A percentile compares a stretch with the other conserved stretches of the same genome.
Conservation (phyloP, 1,140 invertebrate genomes). For the Papilio aristodemus region DNA sequence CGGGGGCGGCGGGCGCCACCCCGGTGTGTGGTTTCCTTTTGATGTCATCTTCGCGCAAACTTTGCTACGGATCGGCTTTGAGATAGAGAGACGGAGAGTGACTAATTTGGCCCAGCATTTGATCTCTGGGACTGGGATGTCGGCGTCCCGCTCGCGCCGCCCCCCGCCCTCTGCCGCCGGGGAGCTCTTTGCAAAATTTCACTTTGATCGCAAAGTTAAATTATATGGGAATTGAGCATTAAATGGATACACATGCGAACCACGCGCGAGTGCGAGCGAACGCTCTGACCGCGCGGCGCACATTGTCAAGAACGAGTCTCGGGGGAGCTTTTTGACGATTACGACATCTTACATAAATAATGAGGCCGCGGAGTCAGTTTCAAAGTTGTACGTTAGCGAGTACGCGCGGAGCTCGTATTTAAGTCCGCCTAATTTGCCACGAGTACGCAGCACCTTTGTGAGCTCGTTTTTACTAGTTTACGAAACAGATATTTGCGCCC, state of each 20-base stretch:
- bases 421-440: slow-evolving; percentile 78
- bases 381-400: slow-evolving; percentile 68
- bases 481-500: slow-evolving; percentile 80
- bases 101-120: slow-evolving; percentile 81
- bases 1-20: slow-evolving; percentile 67
- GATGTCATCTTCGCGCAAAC: slow-evolving; percentile 81
- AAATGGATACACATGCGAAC: slow-evolving; percentile 78
- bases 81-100: slow-evolving; percentile 80
- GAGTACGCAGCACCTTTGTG: slow-evolving; percentile 77
- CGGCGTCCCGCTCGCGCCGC: slow-evolving; percentile 73
- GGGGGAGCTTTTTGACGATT: slow-evolving; percentile 64
- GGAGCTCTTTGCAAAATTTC: slow-evolving; percentile 79
- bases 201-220: slow-evolving; percentile 81
- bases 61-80: slow-evolving; percentile 81
- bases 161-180: slow-evolving; percentile 67
- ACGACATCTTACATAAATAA: slow-evolving; percentile 76
- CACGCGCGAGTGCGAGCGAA: slow-evolving; percentile 43
- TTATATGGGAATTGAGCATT: slow-evolving; percentile 80
- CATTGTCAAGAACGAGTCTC: slow-evolving; percentile 64
- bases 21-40: slow-evolving; percentile 80
- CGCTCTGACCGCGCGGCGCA: slow-evolving; percentile 58
- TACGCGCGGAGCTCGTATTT: slow-evolving; percentile 71
- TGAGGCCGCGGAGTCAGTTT: slow-evolving; percentile 67
- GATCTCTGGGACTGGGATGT: slow-evolving; percentile 72
- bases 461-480: slow-evolving; percentile 80